Evolutionary conservation across 2,113 vertebrate species (phyloP).

Genomic region (Xenopus borealis): DNA sequence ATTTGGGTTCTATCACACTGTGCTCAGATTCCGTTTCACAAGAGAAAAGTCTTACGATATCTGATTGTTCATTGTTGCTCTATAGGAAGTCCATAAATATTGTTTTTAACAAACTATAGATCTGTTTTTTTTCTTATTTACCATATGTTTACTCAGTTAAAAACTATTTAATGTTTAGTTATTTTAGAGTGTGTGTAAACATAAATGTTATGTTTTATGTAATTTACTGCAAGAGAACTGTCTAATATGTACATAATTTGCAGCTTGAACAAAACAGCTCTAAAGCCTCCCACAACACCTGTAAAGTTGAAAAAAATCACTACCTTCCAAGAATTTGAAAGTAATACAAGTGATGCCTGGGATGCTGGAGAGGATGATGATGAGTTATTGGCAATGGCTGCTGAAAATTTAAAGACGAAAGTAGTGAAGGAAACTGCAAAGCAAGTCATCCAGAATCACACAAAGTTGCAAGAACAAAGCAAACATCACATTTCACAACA

Average conservation of each 20-base stretch:
- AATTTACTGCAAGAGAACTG: too few species aligned
- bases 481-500: conserved; percentile 60
- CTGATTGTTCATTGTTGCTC: too few species aligned
- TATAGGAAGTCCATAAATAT: too few species aligned
- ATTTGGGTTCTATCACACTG: too few species aligned
- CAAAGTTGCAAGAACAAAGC: conserved; percentile 79
- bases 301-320: conserved; percentile 88
- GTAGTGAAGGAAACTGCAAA: conserved; percentile 96
- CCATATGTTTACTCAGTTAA: too few species aligned
- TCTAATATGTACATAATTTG: conserved; percentile 1
- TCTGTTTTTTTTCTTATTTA: too few species aligned
- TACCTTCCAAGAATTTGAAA: conserved; percentile 97
- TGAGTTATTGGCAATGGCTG: conserved; percentile 89
- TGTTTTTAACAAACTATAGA: too few species aligned
- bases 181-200: too few species aligned
- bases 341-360: conserved; percentile 96
- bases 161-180: too few species aligned
- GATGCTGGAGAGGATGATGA: conserved; percentile 89
- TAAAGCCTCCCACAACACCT: conserved; percentile 75
- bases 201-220: too few species aligned
- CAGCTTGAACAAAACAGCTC: conserved; percentile 66
- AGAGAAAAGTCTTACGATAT: too few species aligned
- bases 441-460: conserved; percentile 92
- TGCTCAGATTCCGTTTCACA: too few species aligned
- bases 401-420: conserved; percentile 87